Evolutionary conservation across 2,888 invertebrate genomes (phyloP).

Genomic region (Listrodromus nycthemerus): DNA sequence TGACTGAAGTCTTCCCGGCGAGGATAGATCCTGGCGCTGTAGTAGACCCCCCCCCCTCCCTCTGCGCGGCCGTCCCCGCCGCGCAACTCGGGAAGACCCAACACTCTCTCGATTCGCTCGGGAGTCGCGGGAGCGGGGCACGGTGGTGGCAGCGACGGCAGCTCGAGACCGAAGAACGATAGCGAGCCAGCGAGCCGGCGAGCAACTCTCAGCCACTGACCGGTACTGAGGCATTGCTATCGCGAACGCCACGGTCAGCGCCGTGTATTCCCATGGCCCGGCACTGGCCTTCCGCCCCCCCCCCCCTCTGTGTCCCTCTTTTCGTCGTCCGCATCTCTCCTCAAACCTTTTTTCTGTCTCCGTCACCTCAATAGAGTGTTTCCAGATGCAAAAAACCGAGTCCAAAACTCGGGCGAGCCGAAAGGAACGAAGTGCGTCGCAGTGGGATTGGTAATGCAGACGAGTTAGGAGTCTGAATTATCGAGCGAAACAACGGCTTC

Average conservation of each 20-base stretch:
- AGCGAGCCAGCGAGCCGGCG: constrained; percentile 43
- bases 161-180: constrained; percentile 54
- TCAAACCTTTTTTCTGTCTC: not conserved
- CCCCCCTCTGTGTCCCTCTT: constrained; percentile 27
- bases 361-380: not conserved
- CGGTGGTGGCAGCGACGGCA: constrained; percentile 44
- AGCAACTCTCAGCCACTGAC: constrained; percentile 63
- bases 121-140: constrained; percentile 36
- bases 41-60: constrained; percentile 31
- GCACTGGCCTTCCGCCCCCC: too few relatives aligned
- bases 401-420: too few relatives aligned
- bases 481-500: too few relatives aligned
- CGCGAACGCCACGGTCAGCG: constrained; percentile 47
- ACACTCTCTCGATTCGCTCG: constrained; percentile 64
- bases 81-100: constrained; percentile 50
- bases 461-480: too few relatives aligned
- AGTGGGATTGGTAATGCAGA: too few relatives aligned
- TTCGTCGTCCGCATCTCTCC: constrained; percentile 17
- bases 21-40: constrained; percentile 64
- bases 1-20: constrained; percentile 66
- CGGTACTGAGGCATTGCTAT: constrained; percentile 65
- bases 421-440: too few relatives aligned
- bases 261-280: constrained; percentile 30
- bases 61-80: not conserved
- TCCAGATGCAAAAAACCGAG: too few relatives aligned